phyloP scores from a whole-genome alignment of 2,113 vertebrate genomes.

The Phycodurus eques region DNA sequence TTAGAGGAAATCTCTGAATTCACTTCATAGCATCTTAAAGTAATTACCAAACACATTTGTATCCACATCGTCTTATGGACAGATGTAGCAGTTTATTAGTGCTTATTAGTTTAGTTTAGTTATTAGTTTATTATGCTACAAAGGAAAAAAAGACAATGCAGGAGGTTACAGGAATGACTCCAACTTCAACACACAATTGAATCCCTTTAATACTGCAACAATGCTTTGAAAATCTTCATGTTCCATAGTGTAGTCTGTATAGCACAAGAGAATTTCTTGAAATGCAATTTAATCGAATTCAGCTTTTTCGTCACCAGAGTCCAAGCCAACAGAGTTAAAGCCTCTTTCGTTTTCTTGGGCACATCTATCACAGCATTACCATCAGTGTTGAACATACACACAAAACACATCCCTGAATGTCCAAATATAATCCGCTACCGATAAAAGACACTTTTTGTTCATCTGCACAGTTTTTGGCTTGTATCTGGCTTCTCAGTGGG shows the following conservation, averaged over 20 bases:
- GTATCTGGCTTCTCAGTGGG: slow-evolving; percentile 16
- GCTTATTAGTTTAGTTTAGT: too few species aligned
- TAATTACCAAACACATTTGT: too few species aligned
- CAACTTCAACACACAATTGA: too few species aligned
- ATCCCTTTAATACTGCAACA: too few species aligned
- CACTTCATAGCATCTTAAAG: too few species aligned
- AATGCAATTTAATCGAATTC: slow-evolving; percentile 23
- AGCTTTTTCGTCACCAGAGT: slow-evolving; percentile 40
- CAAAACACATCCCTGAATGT: slow-evolving; percentile 26
- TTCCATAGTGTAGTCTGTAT: background rate
- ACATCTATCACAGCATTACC: slow-evolving; percentile 5
- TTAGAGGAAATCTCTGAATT: too few species aligned
- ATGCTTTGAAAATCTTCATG: too few species aligned
- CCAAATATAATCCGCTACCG: slow-evolving; percentile 11
- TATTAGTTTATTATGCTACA: too few species aligned
- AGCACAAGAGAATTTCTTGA: background rate
- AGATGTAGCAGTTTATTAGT: too few species aligned
- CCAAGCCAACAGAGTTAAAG: slow-evolving; percentile 20
- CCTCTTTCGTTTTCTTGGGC: slow-evolving; percentile 6
- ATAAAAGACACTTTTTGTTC: slow-evolving; percentile 26
- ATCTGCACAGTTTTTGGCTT: slow-evolving; percentile 9
- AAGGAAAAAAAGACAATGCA: too few species aligned
- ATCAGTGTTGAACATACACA: slow-evolving; percentile 6
- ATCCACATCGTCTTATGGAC: too few species aligned
- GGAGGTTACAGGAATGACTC: too few species aligned